Base-by-base conservation (phyloP, 2,797 vertebrate species). In the Arremon aurantiirostris region DNA sequence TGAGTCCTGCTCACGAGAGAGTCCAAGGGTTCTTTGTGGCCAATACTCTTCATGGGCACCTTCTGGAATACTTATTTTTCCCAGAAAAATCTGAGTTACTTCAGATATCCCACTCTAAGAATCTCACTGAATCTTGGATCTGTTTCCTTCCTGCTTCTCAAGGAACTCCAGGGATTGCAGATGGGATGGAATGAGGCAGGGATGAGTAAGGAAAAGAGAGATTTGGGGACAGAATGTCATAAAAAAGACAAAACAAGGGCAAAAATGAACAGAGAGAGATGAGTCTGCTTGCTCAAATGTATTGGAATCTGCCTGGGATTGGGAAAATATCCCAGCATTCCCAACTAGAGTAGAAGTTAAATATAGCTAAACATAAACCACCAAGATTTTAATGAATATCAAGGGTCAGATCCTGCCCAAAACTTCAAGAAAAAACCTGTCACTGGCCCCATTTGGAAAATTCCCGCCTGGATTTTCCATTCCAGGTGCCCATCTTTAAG, bases 31-130 rank as follows among this genome's bases (percentile, higher is more conserved):
- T 14, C 22, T 22, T 12, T 41, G 39, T n/a, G 52, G 34, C 32
- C 72, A 64, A 22, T 0, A 4, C 8, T 46, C 15, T 12, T 24
- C 22, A 4, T 0, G 12, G 10, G 12, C 32, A 21, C 4, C 14
- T 4, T 41, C 49, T 26, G 53, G 52, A 66, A 34, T 30, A 1
- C 30, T 32, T 7, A 2, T 9, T 34, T 34, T 41, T 28, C 49
- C 39, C n/a, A 34, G 26, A 55, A 24, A 50, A 64, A n/a, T 26
- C 2, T 0, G 19, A 71, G 15, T 53, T 30, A 24, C 20, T 87
- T 61, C 26, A 11, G n/a, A 27, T 7, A 30, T 50, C 35, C 14
- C 17, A 16, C 23, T 21, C 42, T 8, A 14, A 34, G 42, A 34
- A 78, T n/a, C 23, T 12, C 30, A 23, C 0, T 20, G n/a, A n/a